These are phyloP conservation scores for Pterocles burchelli DNA, from an alignment of 2,113 vertebrate genomes.

Conservation along the genomic window DNA sequence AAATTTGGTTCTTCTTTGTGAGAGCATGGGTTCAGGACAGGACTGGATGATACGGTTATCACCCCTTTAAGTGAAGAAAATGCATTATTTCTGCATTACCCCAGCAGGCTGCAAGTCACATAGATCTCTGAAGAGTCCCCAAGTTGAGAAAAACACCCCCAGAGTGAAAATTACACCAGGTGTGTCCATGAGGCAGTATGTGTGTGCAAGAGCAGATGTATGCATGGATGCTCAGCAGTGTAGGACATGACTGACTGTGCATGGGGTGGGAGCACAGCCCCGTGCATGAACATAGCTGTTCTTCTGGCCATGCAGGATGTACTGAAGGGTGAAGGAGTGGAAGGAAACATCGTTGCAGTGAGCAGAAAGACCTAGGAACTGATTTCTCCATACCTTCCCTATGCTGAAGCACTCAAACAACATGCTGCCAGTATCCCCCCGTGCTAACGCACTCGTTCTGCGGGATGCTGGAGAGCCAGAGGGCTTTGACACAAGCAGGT, in stretches of 20 bases:
- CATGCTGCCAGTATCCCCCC: not conserved
- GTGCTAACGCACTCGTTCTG: not conserved
- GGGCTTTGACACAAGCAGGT: not conserved
- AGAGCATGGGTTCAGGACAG: not conserved
- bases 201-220: accelerated
- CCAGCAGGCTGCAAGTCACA: not conserved
- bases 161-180: accelerated
- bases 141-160: not conserved
- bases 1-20: not conserved
- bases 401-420: not conserved
- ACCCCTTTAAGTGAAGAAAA: not conserved
- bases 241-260: too few relatives aligned
- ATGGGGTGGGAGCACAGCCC: not conserved
- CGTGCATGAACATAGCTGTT: not conserved
- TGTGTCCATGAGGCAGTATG: not conserved
- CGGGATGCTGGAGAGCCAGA: not conserved
- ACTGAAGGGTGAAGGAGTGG: not conserved
- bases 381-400: not conserved
- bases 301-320: not conserved
- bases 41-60: not conserved
- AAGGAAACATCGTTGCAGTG: not conserved
- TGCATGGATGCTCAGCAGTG: too few relatives aligned
- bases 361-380: not conserved
- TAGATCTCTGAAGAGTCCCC: not conserved
- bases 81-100: not conserved